A percentile compares a stretch with the other conserved stretches of the same genome.
These are phyloP conservation scores for Trachops cirrhosus DNA, from an alignment of 2,797 vertebrate species.

Conservation along the genomic window DNA sequence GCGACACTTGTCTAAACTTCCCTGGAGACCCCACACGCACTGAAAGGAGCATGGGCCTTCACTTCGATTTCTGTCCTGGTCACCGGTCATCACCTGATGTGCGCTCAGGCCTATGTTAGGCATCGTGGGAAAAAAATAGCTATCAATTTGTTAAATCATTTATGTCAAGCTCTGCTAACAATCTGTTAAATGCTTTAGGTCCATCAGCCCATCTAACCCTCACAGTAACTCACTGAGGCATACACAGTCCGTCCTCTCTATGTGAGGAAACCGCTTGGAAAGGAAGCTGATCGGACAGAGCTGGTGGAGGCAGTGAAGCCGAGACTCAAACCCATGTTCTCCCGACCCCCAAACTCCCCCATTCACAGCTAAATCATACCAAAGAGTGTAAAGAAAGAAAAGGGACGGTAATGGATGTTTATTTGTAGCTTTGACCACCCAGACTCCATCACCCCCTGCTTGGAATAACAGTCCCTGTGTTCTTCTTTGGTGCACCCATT, in stretches of 20 bases:
- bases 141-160: background rate
- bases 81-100: background rate
- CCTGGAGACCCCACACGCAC: background rate
- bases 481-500: background rate
- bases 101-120: background rate
- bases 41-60: background rate
- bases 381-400: background rate
- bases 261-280: background rate
- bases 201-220: background rate
- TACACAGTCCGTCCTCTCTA: background rate
- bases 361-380: background rate
- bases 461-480: background rate
- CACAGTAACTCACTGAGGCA: background rate
- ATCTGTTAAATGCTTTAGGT: background rate
- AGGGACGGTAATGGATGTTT: background rate
- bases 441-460: background rate
- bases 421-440: constrained; percentile 18
- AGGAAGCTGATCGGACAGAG: background rate
- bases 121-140: background rate
- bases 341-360: background rate
- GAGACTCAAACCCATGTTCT: constrained; percentile 9
- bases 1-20: background rate
- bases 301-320: background rate
- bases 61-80: background rate
- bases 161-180: background rate